Base-by-base conservation (phyloP, 2,888 invertebrate species). In the Agriotes lineatus region DNA sequence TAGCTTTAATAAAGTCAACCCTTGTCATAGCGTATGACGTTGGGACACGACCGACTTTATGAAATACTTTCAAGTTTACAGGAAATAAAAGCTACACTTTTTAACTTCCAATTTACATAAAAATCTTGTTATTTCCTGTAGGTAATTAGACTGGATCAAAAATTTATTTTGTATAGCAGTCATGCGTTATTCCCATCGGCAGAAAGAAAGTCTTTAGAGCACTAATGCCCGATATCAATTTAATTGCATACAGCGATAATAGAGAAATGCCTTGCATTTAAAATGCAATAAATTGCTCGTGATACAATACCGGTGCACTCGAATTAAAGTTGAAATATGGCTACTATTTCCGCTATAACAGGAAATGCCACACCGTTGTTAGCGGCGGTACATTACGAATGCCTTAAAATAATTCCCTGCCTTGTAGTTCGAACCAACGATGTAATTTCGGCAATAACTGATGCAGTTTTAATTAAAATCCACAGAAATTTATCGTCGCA, bases 1-100 rank as follows among this genome's bases (percentile, higher is more conserved):
- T 60, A 45, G 48, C 25, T 60, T 60, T 60, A 60, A 60, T 44
- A 44, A 45, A 60, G 59, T 60, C 48, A 45, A 48, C 59, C 59
- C 59, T 60, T 60, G 59, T 60, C 59, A 48, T 33, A 33, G 25
- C 30, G 42, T 44, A 19, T 44, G 59, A 60, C 45, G 35, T 60
- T 45, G 48, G 48, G 48, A 60, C 35, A 45, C 35, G 30, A 60
- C 45, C 42, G 33, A 48, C 59, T 33, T 60, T 60, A 60, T 48
- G 59, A 30, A 60, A 60, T 45, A 48, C 45, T 60, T 60, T 33
- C 45, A 18, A 14, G 19, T 44, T 16, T 12, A 48, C 48, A 42
- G 42, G 42, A 42, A 42, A 42, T 37, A 37, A 37, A 37, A n/a
- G n/a, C 37, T 2, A 14, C 12, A 48, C 48, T 20, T 48, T 18